phyloP scores from a whole-genome alignment of 1,140 invertebrate species.

The Harlomillsia oculata region DNA sequence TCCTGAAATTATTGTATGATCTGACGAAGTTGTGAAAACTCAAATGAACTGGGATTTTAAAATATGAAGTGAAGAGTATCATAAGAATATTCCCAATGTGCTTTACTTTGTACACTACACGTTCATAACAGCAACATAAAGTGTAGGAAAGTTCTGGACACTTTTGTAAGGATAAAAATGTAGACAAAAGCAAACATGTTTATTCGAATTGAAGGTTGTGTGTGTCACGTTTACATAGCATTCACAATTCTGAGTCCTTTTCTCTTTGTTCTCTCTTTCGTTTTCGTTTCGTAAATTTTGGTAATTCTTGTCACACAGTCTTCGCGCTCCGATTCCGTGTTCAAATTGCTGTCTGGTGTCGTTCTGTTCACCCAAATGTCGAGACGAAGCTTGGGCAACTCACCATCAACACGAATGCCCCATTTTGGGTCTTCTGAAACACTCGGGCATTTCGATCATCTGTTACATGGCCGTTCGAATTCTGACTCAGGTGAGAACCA shows the following conservation, averaged over 20 bases:
- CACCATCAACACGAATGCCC: constrained; percentile 74
- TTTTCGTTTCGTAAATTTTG: neutral
- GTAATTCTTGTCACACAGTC: constrained; percentile 13
- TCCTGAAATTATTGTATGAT: too few relatives aligned
- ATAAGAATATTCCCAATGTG: too few relatives aligned
- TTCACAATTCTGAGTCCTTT: neutral
- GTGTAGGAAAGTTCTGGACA: too few relatives aligned
- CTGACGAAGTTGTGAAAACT: too few relatives aligned
- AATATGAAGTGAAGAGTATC: too few relatives aligned
- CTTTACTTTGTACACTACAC: too few relatives aligned
- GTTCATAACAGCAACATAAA: too few relatives aligned
- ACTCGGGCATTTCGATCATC: constrained; percentile 67
- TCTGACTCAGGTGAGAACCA: constrained; percentile 54
- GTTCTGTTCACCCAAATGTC: constrained; percentile 70
- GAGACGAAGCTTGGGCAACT: constrained; percentile 51
- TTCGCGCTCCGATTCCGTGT: constrained; percentile 59
- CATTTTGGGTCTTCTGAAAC: constrained; percentile 58
- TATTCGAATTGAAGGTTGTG: too few relatives aligned
- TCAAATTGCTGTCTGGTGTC: constrained; percentile 59
- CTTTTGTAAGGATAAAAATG: too few relatives aligned
- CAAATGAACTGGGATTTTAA: too few relatives aligned
- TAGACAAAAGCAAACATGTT: too few relatives aligned
- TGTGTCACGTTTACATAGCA: neutral
- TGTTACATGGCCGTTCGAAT: constrained; percentile 73
- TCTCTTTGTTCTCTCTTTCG: neutral